Percentiles rank a stretch among this genome's conserved stretches.
Evolutionary conservation across 2,113 vertebrate genomes (phyloP).

Genomic region (Irena cyanogastra): DNA sequence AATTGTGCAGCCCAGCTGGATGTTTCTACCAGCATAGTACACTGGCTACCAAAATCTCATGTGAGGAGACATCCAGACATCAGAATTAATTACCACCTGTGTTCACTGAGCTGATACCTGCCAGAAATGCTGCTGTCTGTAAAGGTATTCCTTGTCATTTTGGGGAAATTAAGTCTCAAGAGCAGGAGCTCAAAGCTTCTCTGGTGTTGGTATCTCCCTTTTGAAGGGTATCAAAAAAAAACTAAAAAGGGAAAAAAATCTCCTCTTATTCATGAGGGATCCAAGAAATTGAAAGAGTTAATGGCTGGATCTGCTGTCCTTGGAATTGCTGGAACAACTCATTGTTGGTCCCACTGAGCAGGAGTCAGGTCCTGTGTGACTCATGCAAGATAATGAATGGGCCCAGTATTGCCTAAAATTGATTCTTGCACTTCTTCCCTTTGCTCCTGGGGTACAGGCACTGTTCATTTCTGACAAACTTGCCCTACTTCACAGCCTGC

Average conservation of each 20-base stretch:
- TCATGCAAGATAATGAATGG: rapidly evolving
- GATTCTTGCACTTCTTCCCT: neutral
- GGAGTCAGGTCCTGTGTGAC: neutral
- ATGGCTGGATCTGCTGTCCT: neutral
- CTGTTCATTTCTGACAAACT: rapidly evolving
- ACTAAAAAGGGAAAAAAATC: rapidly evolving
- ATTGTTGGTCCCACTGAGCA: neutral
- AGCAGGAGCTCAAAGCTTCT: neutral
- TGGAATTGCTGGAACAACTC: neutral
- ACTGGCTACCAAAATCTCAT: neutral
- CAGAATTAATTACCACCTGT: neutral
- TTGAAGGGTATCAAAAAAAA: neutral
- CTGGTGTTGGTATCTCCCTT: neutral
- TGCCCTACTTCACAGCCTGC: neutral
- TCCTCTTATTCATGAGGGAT: neutral
- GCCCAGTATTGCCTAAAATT: neutral
- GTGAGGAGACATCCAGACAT: neutral
- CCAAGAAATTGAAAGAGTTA: neutral
- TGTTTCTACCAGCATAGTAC: neutral
- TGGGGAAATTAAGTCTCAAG: neutral
- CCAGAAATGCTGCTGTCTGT: neutral
- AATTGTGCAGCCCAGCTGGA: neutral
- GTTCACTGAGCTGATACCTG: neutral
- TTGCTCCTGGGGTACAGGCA: neutral
- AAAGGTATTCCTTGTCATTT: neutral